Evolutionary conservation across 2,888 invertebrate species (phyloP).

Genomic region (Diaphora mendica): DNA sequence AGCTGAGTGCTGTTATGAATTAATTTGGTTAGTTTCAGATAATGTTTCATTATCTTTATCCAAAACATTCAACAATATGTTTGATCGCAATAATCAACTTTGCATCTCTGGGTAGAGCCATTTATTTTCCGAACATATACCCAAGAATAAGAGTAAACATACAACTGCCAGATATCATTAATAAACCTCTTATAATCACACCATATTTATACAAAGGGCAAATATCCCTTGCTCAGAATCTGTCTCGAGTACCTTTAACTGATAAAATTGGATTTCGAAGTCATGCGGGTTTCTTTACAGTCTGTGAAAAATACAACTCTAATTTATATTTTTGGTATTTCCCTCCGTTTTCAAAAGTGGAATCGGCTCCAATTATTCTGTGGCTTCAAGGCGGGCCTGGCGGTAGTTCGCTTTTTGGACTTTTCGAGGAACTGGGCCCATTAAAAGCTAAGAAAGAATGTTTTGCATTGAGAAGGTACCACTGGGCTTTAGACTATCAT

Average conservation of each 20-base stretch:
- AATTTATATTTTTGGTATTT: slow-evolving; percentile 90
- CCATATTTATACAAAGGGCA: slow-evolving; percentile 85
- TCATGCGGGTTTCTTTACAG: slow-evolving; percentile 88
- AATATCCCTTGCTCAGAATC: slow-evolving; percentile 77
- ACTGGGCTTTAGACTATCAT: slow-evolving; percentile 87
- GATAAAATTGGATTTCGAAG: slow-evolving; percentile 78
- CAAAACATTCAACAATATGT: slow-evolving; percentile 1
- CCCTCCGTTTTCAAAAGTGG: slow-evolving; percentile 77
- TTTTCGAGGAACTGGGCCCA: slow-evolving; percentile 88
- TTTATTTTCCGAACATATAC: slow-evolving; percentile 68
- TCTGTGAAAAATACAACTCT: slow-evolving; percentile 84
- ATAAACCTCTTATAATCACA: slow-evolving; percentile 85
- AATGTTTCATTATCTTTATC: background rate
- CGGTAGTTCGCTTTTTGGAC: slow-evolving; percentile 83
- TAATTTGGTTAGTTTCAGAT: background rate
- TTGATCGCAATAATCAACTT: slow-evolving; percentile 13
- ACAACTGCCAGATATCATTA: slow-evolving; percentile 54
- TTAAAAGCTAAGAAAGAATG: slow-evolving; percentile 74
- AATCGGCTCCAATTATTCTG: slow-evolving; percentile 79
- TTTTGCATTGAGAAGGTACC: slow-evolving; percentile 74
- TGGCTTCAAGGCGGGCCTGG: slow-evolving; percentile 88
- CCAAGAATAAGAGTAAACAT: slow-evolving; percentile 68
- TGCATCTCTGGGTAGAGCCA: slow-evolving; percentile 29
- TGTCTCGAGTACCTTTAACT: slow-evolving; percentile 71
- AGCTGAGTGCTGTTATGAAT: background rate